Percentiles rank a stretch among this genome's conserved stretches.
Conservation (phyloP, 2,888 invertebrate species). For the Molorchus minor region DNA sequence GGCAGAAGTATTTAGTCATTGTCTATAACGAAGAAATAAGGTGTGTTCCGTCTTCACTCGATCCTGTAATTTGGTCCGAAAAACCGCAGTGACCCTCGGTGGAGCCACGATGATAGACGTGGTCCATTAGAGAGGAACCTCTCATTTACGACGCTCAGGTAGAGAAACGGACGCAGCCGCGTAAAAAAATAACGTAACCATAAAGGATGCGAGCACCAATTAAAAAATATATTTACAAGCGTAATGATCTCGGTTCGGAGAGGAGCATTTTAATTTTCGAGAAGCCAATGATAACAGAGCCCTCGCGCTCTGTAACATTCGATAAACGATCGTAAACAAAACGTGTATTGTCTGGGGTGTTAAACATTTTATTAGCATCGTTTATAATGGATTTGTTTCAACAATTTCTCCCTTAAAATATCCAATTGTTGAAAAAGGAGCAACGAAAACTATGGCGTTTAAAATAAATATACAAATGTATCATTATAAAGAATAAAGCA, state of each 20-base stretch:
- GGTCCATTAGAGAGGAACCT: slow-evolving; percentile 40
- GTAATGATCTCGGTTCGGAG: background rate
- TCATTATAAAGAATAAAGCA: too few species aligned
- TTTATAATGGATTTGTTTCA: too few species aligned
- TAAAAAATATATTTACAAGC: slow-evolving; percentile 14
- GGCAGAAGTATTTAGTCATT: slow-evolving; percentile 48
- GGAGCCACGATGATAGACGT: slow-evolving; percentile 40
- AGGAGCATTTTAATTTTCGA: background rate
- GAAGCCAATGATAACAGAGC: background rate
- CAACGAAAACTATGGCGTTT: too few species aligned
- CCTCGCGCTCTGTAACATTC: too few species aligned
- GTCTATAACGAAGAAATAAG: slow-evolving; percentile 48
- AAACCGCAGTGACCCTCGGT: slow-evolving; percentile 46
- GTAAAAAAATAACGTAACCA: slow-evolving; percentile 38
- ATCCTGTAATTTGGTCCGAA: slow-evolving; percentile 48
- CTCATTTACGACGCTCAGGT: slow-evolving; percentile 41
- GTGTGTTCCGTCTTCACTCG: slow-evolving; percentile 37
- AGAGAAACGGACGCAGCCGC: slow-evolving; percentile 33
- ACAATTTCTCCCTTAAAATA: too few species aligned
- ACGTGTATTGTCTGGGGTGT: too few species aligned
- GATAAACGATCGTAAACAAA: too few species aligned
- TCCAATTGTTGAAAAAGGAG: too few species aligned
- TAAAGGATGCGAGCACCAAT: slow-evolving; percentile 23
- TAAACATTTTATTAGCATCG: too few species aligned
- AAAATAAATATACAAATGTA: too few species aligned